A percentile compares a stretch with the other conserved stretches of the same genome.
Conservation (phyloP, 2,888 invertebrate genomes). For the Aporophyla lueneburgensis region DNA sequence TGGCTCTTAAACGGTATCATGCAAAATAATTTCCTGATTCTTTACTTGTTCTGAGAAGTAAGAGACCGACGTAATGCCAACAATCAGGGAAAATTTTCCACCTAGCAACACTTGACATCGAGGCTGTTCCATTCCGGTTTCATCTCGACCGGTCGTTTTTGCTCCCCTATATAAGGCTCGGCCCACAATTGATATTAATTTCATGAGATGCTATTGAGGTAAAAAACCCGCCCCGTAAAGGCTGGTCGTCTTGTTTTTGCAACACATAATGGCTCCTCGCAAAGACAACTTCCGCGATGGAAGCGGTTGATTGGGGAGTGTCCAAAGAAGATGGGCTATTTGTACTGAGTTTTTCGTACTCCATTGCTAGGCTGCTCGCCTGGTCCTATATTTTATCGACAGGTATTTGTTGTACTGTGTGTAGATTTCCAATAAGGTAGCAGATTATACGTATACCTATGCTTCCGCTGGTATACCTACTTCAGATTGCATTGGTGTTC, state of each 20-base stretch:
- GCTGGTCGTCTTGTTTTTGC: constrained; percentile 56
- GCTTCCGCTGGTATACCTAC: neutral
- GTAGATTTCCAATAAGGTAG: constrained; percentile 13
- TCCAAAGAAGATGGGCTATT: constrained; percentile 44
- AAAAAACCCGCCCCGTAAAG: constrained; percentile 72
- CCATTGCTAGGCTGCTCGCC: constrained; percentile 5
- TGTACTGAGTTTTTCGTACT: constrained; percentile 41
- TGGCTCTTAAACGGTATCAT: no score
- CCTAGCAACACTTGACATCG: constrained; percentile 38
- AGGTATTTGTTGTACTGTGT: constrained; percentile 10
- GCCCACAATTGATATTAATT: constrained; percentile 86
- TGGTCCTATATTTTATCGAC: constrained; percentile 27
- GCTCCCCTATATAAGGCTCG: constrained; percentile 72
- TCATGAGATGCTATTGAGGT: constrained; percentile 79
- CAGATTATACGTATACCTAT: neutral
- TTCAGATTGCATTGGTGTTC: neutral
- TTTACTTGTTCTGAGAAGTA: neutral
- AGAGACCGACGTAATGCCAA: neutral
- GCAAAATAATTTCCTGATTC: no score
- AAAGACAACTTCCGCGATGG: constrained; percentile 53
- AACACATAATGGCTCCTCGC: constrained; percentile 42
- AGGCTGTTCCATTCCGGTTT: constrained; percentile 54
- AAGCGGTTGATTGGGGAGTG: constrained; percentile 60
- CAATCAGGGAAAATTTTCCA: constrained; percentile 2
- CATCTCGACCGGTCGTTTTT: constrained; percentile 62